A percentile compares a stretch with the other conserved stretches of the same genome.
These are phyloP conservation scores for Microcebus griseorufus DNA, from an alignment of 2,113 vertebrate genomes.

Conservation along the genomic window DNA sequence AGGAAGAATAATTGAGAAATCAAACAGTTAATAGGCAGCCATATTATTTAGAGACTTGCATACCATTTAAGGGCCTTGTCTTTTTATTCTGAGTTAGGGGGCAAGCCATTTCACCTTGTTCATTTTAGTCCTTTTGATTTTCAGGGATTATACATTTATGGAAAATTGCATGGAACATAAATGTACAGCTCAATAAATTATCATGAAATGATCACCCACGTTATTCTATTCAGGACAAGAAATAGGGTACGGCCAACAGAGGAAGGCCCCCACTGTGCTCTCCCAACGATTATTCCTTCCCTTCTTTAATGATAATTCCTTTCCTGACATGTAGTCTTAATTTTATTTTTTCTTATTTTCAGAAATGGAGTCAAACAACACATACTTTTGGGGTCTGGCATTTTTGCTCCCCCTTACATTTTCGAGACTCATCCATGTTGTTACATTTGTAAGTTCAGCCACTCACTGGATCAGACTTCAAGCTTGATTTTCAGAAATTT, in stretches of 20 bases:
- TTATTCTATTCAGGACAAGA: not conserved
- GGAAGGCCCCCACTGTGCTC: not conserved
- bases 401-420: not conserved
- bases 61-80: not conserved
- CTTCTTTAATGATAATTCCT: not conserved
- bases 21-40: not conserved
- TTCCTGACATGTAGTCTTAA: not conserved
- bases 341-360: not conserved
- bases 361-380: not conserved
- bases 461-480: not conserved
- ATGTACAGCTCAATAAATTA: not conserved
- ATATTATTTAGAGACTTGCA: not conserved
- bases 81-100: not conserved
- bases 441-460: not conserved
- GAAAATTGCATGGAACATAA: not conserved
- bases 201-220: not conserved
- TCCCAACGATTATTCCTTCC: not conserved
- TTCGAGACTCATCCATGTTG: not conserved
- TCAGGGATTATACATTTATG: not conserved
- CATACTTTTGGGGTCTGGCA: not conserved
- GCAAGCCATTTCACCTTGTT: not conserved
- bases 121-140: not conserved
- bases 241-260: not conserved
- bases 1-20: not conserved
- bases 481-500: not conserved